Base-by-base conservation (phyloP, 2,113 vertebrate species). In the Spheniscus mendiculus region DNA sequence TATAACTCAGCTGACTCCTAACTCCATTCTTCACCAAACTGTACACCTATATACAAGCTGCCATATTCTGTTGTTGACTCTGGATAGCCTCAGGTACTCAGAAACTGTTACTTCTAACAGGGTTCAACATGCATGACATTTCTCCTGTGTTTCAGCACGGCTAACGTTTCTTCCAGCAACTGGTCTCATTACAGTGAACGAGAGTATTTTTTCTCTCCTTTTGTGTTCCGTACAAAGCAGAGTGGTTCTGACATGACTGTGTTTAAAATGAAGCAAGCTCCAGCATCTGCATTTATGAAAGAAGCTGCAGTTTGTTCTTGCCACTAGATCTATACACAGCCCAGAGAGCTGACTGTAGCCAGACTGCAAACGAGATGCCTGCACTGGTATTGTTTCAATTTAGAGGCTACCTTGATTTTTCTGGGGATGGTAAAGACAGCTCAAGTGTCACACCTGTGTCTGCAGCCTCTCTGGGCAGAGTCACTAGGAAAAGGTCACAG, bases 281-380 rank as follows among this genome's bases (percentile, higher is more conserved):
- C 49, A 63, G 86, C 61, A 96, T 92, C 83, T 96, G 91, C 91
- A 94, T 94, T 96, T 95, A 87, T 96, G 89, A 96, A 90, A 93
- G 87, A 73, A 91, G 62, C 78, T 80, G 95, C 89, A 89, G 89
- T 73, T 96, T 87, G 87, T 82, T 97, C 83, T 95, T 93, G 73
- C 89, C 73, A 58, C 69, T 76, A 82, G 65, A 87, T 93, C 72
- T 92, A 83, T 40, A 69, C 49, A 38, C 69, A 91, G 81, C 77
- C n/a, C 86, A 10, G 18, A 87, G 65, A 93, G 12, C 65, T 85
- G 93, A 70, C 49, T 81, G 66, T 56, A 96, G 77, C 49, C 83
- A 87, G 92, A 65, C 81, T 94, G 84, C 66, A 87, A 58, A 92
- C 1, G 1, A 93, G 80, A 53, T 76, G 49, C 15, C 58, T 66